These are phyloP conservation scores for Xestia sexstrigata DNA, from an alignment of 2,888 invertebrate genomes.

Conservation along the genomic window DNA sequence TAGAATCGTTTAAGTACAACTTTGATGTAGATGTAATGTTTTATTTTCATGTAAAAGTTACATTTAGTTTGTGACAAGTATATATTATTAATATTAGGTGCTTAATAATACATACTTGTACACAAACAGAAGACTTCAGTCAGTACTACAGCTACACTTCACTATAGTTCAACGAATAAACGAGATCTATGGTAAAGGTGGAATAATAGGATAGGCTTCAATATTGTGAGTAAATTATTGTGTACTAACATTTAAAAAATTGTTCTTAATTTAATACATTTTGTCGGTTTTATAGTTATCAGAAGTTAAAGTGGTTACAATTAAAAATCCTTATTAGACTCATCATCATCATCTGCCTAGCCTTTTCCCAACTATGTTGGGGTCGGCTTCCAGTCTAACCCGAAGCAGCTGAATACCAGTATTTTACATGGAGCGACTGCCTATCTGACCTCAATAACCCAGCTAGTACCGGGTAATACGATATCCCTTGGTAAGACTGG, in stretches of 20 bases:
- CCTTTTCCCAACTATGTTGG: no score
- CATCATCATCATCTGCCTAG: no score
- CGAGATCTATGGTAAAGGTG: neutral
- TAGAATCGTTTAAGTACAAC: neutral
- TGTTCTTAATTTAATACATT: neutral
- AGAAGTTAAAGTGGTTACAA: neutral
- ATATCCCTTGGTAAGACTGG: no score
- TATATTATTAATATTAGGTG: neutral
- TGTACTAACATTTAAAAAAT: neutral
- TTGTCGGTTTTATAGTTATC: neutral
- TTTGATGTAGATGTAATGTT: slow-evolving; percentile 5
- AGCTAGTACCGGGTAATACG: no score
- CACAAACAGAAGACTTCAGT: neutral
- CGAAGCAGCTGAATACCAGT: no score
- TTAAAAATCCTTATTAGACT: neutral
- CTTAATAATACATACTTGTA: no score
- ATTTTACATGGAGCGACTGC: no score
- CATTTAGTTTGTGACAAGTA: slow-evolving; percentile 3
- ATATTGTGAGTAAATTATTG: neutral
- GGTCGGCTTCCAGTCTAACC: no score
- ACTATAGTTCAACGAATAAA: neutral
- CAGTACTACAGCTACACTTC: neutral
- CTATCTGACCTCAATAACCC: no score
- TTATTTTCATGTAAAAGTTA: neutral
- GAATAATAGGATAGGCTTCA: neutral